Evolutionary conservation across 2,797 vertebrate genomes (phyloP).

Genomic region (Prionace glauca): DNA sequence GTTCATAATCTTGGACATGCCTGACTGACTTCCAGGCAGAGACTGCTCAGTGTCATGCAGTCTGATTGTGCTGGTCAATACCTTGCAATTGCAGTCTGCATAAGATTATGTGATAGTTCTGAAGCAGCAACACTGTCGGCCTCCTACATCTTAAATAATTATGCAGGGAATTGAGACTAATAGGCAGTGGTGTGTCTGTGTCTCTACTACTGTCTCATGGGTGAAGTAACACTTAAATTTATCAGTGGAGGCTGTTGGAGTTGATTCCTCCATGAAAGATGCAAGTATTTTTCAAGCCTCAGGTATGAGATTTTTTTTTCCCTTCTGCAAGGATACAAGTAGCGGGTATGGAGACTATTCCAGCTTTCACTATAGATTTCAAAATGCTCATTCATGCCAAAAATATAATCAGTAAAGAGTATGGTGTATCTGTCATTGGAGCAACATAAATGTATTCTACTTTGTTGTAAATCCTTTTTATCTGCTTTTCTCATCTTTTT

Average conservation of each 20-base stretch:
- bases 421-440: background rate
- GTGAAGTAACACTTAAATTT: background rate
- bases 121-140: background rate
- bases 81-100: background rate
- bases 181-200: background rate
- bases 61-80: background rate
- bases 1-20: background rate
- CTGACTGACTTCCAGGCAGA: background rate
- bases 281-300: background rate
- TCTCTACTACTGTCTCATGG: background rate
- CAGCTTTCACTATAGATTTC: background rate
- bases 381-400: background rate
- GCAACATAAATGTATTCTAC: background rate
- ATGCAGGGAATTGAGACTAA: constrained; percentile 1
- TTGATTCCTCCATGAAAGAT: background rate
- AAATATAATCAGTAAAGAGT: background rate
- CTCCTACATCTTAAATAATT: background rate
- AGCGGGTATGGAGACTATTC: background rate
- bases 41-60: too few species aligned
- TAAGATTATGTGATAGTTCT: background rate
- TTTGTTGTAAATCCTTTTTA: background rate
- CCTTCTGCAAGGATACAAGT: background rate
- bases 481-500: background rate
- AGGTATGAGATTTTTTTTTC: background rate
- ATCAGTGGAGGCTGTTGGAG: background rate